These are phyloP conservation scores for Lepus townsendii DNA, from an alignment of 2,797 vertebrate genomes.

Conservation along the genomic window DNA sequence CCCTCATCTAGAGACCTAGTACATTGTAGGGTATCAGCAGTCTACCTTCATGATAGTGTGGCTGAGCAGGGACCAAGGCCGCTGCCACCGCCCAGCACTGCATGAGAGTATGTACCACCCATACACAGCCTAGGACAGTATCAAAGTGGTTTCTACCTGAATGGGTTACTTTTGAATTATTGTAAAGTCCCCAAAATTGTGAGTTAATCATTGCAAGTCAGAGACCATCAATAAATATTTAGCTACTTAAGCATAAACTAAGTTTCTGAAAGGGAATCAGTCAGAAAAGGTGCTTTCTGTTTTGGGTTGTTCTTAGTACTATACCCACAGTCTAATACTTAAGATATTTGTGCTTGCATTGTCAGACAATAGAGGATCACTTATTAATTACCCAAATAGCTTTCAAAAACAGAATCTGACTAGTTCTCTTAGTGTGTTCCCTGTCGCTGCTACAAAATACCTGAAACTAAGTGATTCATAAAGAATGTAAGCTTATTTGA, in stretches of 20 bases:
- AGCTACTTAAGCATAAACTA: background rate
- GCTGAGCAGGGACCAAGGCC: background rate
- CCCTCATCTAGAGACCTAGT: background rate
- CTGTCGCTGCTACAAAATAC: background rate
- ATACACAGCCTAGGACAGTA: background rate
- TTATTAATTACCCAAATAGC: conserved; percentile 15
- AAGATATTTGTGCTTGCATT: conserved; percentile 41
- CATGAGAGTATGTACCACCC: background rate
- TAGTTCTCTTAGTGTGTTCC: background rate
- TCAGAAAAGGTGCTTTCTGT: background rate
- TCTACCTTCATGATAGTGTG: background rate
- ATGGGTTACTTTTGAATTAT: background rate
- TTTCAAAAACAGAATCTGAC: conserved; percentile 13
- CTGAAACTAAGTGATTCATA: background rate
- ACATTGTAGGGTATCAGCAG: background rate
- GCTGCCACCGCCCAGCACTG: background rate
- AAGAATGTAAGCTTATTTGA: background rate
- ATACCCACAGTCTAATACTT: background rate
- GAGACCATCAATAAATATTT: conserved; percentile 11
- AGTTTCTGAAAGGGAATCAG: conserved; percentile 12
- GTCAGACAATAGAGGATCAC: conserved; percentile 4
- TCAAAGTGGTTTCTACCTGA: background rate
- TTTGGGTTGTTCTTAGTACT: background rate
- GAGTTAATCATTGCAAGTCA: background rate
- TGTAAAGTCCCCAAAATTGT: background rate